Evolutionary conservation across 2,113 vertebrate species (phyloP), one percentile per base, ranked within the genome.

Genomic region (Hydrolagus affinis): DNA sequence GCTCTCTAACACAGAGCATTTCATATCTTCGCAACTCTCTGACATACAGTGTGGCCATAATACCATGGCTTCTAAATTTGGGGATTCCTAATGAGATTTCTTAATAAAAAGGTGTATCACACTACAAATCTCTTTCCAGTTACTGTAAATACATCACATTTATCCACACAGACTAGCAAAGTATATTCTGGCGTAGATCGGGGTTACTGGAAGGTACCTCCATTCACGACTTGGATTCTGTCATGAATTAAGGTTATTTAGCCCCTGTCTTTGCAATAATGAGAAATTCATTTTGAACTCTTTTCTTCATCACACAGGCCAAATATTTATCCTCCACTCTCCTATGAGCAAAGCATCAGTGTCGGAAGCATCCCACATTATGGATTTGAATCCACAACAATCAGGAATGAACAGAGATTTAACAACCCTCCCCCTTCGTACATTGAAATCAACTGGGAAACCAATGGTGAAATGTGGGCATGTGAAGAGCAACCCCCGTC

Each of bases 301-400:
- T 87, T 86, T 77, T 69, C 19, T 85, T 88, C 75, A 88, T 88
- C 91, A 85, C 88, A 44, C 44, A 97, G 96, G 86, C 91, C 92
- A 6, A 89, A 91, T 73, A 92, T 91, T 73, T 95, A 93, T 85
- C 96, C 93, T 32, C 95, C 95, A 0, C 92, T n/a, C n/a, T n/a
- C 93, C 0, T 97, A 96, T 0, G 92, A 95, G 87, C 93, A 95
- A 75, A 94, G 90, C 44, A 89, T 91, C 25, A 86, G 88, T 64
- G 78, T 28, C 0, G 85, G 85, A 87, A 92, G 90, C 77, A 86
- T 87, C 19, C 66, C 62, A 0, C 87, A n/a, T 3, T 0, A 77
- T 4, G 77, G 88, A 11, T 21, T 86, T 7, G 66, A 57, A 85
- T 86, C 78, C 10, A 66, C 66, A 70, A 85, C 70, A 0, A 73